phyloP scores from a whole-genome alignment of 2,797 vertebrate genomes.

The Chiroxiphia lanceolata region DNA sequence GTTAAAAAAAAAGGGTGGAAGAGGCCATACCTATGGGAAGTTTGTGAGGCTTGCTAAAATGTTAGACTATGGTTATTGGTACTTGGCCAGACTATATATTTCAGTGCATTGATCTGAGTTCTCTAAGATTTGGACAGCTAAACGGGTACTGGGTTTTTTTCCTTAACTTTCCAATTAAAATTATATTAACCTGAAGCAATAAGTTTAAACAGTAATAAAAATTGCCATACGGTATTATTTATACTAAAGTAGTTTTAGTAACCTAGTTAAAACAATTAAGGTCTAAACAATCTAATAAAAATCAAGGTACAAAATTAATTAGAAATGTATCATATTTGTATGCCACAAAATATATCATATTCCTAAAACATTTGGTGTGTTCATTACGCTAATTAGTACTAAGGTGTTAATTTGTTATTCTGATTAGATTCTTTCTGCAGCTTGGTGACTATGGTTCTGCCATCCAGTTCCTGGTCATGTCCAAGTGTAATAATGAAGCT shows the following conservation, averaged over 20 bases:
- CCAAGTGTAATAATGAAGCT: constrained; percentile 94
- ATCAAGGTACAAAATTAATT: not conserved
- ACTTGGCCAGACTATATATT: not conserved
- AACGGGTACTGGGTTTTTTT: not conserved
- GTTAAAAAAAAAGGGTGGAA: not conserved
- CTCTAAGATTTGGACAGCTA: not conserved
- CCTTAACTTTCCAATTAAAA: not conserved
- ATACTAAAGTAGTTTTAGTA: not conserved
- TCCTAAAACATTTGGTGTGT: not conserved
- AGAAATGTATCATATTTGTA: not conserved
- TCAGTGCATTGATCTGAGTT: not conserved
- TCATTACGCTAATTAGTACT: not conserved
- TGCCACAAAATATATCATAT: not conserved
- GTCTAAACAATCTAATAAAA: not conserved
- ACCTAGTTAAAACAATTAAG: not conserved
- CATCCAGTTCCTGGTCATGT: constrained; percentile 96
- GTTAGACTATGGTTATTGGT: not conserved
- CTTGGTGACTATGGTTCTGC: constrained; percentile 93
- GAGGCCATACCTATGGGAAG: not conserved
- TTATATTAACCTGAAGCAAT: not conserved
- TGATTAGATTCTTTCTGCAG: constrained; percentile 89
- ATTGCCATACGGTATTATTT: not conserved
- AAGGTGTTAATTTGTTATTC: constrained; percentile 4
- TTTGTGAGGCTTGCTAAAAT: not conserved
- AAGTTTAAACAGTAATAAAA: not conserved